Percentiles rank a stretch among this genome's conserved stretches.
phyloP scores from a whole-genome alignment of 2,888 invertebrate species.

The Hydriomena furcata region DNA sequence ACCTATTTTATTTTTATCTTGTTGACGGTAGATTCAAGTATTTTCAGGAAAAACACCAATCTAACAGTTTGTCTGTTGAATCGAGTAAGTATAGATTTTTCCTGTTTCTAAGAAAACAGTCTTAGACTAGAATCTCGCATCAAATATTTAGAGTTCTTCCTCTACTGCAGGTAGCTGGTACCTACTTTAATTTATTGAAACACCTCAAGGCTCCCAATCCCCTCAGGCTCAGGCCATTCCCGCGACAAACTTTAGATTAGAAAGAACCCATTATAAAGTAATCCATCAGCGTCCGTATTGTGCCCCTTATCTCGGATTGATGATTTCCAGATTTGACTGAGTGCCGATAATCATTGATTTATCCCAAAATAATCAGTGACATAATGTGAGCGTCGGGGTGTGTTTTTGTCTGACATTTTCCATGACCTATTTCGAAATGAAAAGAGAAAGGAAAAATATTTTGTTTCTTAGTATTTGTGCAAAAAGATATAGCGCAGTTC shows the following conservation, averaged over 20 bases:
- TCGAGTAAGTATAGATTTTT: background rate
- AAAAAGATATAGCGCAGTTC: too few species aligned
- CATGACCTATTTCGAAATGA: too few species aligned
- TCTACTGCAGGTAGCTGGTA: background rate
- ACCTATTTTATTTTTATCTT: too few species aligned
- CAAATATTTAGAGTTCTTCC: constrained; percentile 1
- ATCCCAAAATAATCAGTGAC: background rate
- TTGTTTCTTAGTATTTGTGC: too few species aligned
- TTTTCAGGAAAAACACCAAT: too few species aligned
- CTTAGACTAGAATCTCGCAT: background rate
- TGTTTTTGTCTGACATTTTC: background rate
- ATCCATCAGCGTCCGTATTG: constrained; percentile 17
- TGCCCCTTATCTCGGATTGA: constrained; percentile 9
- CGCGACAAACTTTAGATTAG: constrained; percentile 25
- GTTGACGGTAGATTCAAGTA: too few species aligned
- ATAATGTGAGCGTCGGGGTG: background rate
- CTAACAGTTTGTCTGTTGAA: too few species aligned
- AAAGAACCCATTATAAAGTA: constrained; percentile 6
- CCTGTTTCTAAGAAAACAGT: background rate
- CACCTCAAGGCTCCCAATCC: constrained; percentile 2
- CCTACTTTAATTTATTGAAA: constrained; percentile 16
- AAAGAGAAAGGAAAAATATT: too few species aligned
- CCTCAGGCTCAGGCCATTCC: constrained; percentile 21
- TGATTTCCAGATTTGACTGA: constrained; percentile 9
- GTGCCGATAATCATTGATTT: constrained; percentile 3